Evolutionary conservation across 1,140 invertebrate species (phyloP).

Genomic region (Agrypnia vestita): DNA sequence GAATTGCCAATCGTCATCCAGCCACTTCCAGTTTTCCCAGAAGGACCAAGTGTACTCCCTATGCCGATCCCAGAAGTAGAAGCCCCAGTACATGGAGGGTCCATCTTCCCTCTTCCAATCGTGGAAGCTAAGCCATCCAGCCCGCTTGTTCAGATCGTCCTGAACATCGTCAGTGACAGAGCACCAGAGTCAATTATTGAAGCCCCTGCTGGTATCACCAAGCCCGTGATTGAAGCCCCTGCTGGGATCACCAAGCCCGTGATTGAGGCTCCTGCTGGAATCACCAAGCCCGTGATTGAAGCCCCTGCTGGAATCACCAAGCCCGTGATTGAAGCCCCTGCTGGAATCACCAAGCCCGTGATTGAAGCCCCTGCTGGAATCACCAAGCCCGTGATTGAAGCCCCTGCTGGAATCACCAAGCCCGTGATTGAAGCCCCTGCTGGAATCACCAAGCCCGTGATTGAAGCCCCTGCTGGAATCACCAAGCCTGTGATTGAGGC

Average conservation of each 20-base stretch:
- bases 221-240: too few species aligned
- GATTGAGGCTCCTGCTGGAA: neutral
- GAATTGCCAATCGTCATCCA: constrained; percentile 13
- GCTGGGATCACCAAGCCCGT: too few species aligned
- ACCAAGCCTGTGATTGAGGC: too few species aligned
- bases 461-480: too few species aligned
- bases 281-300: constrained; percentile 15
- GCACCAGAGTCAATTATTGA: constrained; percentile 5
- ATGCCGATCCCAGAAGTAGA: constrained; percentile 10
- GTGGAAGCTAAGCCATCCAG: neutral
- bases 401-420: too few species aligned
- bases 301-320: constrained; percentile 7
- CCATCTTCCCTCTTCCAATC: neutral
- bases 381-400: constrained; percentile 7
- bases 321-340: neutral
- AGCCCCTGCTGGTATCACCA: too few species aligned
- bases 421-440: too few species aligned
- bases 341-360: constrained; percentile 4
- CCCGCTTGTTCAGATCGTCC: constrained; percentile 32
- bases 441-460: too few species aligned
- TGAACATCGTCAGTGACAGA: constrained; percentile 23
- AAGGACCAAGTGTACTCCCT: neutral
- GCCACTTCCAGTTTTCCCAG: neutral
- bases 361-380: neutral
- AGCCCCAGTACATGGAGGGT: too few species aligned